phyloP scores from a whole-genome alignment of 1,140 invertebrate genomes.

The Cyclargus thomasi region DNA sequence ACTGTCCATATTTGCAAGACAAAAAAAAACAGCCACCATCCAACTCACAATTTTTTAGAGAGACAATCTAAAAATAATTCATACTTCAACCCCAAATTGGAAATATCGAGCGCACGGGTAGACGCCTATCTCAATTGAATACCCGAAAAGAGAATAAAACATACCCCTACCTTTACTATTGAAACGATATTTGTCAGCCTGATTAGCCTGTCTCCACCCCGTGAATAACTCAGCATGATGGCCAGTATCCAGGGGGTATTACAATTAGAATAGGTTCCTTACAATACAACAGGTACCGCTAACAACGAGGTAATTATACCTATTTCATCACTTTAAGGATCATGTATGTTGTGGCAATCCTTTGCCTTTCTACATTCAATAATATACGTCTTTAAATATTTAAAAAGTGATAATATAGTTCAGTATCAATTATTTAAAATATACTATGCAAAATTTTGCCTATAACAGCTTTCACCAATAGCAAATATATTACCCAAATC shows the following conservation, averaged over 20 bases:
- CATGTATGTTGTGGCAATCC: too few species aligned
- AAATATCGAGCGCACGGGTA: slow-evolving; percentile 51
- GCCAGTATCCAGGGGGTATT: slow-evolving; percentile 30
- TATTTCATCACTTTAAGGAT: not conserved
- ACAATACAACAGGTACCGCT: not conserved
- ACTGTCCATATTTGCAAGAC: not conserved
- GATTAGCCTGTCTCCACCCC: slow-evolving; percentile 51
- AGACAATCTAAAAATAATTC: slow-evolving; percentile 12
- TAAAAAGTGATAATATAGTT: too few species aligned
- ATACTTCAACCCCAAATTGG: slow-evolving; percentile 46
- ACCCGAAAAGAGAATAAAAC: slow-evolving; percentile 47
- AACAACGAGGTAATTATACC: not conserved
- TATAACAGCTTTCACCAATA: too few species aligned
- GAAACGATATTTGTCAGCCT: slow-evolving; percentile 64
- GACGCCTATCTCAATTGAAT: slow-evolving; percentile 54
- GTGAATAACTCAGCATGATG: slow-evolving; percentile 58
- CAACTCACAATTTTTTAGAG: not conserved
- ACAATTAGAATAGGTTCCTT: not conserved
- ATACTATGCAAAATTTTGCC: too few species aligned
- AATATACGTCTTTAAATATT: too few species aligned
- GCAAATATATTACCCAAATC: too few species aligned
- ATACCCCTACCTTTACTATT: slow-evolving; percentile 52
- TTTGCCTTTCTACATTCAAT: too few species aligned
- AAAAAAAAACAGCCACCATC: not conserved
- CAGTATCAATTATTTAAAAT: too few species aligned